Percentiles rank a stretch among this genome's conserved stretches.
Conservation (phyloP, 2,797 vertebrate genomes). For the Sphenopsis melanotis region DNA sequence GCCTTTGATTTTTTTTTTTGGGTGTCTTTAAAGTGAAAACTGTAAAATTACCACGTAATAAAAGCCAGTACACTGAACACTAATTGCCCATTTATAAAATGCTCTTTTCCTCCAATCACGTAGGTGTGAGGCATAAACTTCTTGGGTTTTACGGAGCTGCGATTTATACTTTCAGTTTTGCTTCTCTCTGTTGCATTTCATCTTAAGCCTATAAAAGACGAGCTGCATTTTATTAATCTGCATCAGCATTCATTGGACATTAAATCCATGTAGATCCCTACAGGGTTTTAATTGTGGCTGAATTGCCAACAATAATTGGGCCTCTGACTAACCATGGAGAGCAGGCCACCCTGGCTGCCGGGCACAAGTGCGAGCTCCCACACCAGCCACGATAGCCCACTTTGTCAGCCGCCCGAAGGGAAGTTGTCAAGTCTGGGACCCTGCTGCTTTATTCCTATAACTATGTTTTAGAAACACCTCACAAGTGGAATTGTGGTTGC, state of each 20-base stretch:
- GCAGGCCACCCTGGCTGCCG: slow-evolving; percentile 74
- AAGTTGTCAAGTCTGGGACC: slow-evolving; percentile 85
- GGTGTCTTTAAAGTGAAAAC: slow-evolving; percentile 74
- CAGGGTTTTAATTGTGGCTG: slow-evolving; percentile 82
- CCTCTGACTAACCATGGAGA: slow-evolving; percentile 61
- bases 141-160: slow-evolving; percentile 62
- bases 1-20: slow-evolving; percentile 60
- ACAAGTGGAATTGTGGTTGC: slow-evolving; percentile 86
- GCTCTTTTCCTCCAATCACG: slow-evolving; percentile 55
- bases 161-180: slow-evolving; percentile 55
- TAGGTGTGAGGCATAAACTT: slow-evolving; percentile 65
- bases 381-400: slow-evolving; percentile 72
- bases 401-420: slow-evolving; percentile 77
- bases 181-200: slow-evolving; percentile 52
- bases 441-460: slow-evolving; percentile 84
- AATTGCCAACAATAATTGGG: slow-evolving; percentile 83
- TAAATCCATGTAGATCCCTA: slow-evolving; percentile 76
- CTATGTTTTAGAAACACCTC: slow-evolving; percentile 83
- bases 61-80: slow-evolving; percentile 71
- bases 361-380: slow-evolving; percentile 71
- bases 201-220: slow-evolving; percentile 58
- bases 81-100: slow-evolving; percentile 75
- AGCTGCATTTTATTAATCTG: slow-evolving; percentile 67
- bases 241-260: slow-evolving; percentile 74
- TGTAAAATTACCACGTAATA: slow-evolving; percentile 83